Evolutionary conservation across 2,797 vertebrate species (phyloP).

Genomic region (Anguilla pacifica): DNA sequence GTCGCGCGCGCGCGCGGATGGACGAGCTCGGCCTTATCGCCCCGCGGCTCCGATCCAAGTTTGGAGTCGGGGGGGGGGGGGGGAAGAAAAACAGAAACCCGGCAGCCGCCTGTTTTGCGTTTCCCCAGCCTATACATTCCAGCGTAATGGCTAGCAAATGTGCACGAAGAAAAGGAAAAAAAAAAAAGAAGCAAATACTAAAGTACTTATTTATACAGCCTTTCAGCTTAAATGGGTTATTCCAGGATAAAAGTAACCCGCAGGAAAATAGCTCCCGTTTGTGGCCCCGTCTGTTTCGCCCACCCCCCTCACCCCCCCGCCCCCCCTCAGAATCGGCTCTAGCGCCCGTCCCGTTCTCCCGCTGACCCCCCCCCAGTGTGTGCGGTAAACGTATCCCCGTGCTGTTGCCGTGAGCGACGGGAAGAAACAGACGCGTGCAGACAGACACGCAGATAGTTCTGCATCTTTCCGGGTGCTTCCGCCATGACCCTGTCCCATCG

Average conservation of each 20-base stretch:
- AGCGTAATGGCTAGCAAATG: slow-evolving; percentile 54
- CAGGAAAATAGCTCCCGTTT: slow-evolving; percentile 31
- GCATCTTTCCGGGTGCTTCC: neutral
- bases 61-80: slow-evolving; percentile 20
- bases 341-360: neutral
- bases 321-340: neutral
- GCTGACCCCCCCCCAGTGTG: too few species aligned
- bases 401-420: too few species aligned
- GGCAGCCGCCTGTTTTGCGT: slow-evolving; percentile 25
- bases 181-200: slow-evolving; percentile 31
- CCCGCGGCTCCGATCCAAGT: slow-evolving; percentile 38
- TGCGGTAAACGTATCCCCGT: neutral
- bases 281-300: too few species aligned
- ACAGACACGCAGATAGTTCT: neutral
- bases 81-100: slow-evolving; percentile 33
- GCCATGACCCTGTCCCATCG: too few species aligned
- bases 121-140: slow-evolving; percentile 39
- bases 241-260: slow-evolving; percentile 37
- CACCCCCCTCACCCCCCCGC: neutral
- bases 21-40: slow-evolving; percentile 31
- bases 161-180: slow-evolving; percentile 13
- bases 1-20: neutral
- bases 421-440: neutral
- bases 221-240: slow-evolving; percentile 42
- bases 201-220: slow-evolving; percentile 36